A percentile compares a stretch with the other conserved stretches of the same genome.
Conservation (phyloP, 1,140 invertebrate species). For the Neodiprion pinetum region DNA sequence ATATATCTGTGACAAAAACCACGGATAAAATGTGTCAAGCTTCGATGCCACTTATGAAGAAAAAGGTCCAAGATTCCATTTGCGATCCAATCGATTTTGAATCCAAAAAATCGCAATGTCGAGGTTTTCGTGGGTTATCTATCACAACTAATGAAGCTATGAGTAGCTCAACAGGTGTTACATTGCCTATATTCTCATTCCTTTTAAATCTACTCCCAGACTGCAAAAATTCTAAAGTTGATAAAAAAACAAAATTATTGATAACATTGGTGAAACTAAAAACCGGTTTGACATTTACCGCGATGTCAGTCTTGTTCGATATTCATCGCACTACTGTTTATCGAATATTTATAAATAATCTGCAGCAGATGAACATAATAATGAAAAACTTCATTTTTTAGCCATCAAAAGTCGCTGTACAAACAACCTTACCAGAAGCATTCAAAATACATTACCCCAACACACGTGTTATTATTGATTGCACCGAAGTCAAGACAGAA, state of each 20-base stretch:
- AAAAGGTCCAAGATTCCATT: conserved; percentile 17
- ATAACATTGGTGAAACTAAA: neutral
- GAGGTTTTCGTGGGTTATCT: conserved; percentile 22
- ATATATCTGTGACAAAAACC: conserved; percentile 19
- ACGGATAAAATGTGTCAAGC: conserved; percentile 12
- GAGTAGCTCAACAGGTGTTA: conserved; percentile 23
- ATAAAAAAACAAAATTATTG: neutral
- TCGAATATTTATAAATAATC: conserved; percentile 28
- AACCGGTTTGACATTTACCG: neutral
- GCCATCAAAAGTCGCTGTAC: conserved; percentile 24
- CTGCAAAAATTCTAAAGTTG: conserved; percentile 6
- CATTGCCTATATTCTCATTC: conserved; percentile 6
- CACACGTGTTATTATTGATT: conserved; percentile 45
- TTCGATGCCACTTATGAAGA: neutral
- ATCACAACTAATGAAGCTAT: conserved; percentile 20
- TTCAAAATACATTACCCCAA: conserved; percentile 40
- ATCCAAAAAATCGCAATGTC: conserved; percentile 6
- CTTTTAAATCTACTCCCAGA: conserved; percentile 22
- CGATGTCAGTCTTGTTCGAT: conserved; percentile 16
- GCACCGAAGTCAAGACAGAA: conserved; percentile 43
- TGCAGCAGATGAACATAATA: conserved; percentile 19
- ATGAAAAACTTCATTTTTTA: conserved; percentile 28
- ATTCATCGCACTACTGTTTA: conserved; percentile 25
- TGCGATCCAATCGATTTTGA: conserved; percentile 26
- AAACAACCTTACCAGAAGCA: conserved; percentile 35